Percentiles rank a stretch among this genome's conserved stretches.
phyloP scores from a whole-genome alignment of 1,140 invertebrate species.

The Listronotus oregonensis region DNA sequence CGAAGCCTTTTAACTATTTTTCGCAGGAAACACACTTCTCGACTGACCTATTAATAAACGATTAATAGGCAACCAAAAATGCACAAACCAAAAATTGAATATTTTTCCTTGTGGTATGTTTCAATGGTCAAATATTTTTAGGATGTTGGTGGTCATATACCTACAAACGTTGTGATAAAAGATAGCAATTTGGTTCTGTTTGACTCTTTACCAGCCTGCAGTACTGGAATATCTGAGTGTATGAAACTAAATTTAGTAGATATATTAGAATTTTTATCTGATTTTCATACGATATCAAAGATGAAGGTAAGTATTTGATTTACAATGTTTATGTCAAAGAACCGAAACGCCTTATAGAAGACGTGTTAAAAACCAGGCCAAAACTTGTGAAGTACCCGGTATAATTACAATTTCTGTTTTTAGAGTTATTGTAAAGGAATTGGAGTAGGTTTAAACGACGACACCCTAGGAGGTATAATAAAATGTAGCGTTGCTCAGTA shows the following conservation, averaged over 20 bases:
- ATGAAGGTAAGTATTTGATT: constrained; percentile 76
- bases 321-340: neutral
- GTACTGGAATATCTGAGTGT: constrained; percentile 89
- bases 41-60: too few species aligned
- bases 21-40: too few species aligned
- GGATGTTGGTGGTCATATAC: constrained; percentile 69
- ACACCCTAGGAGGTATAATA: constrained; percentile 91
- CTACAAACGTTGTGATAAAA: constrained; percentile 53
- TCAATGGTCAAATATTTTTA: constrained; percentile 51
- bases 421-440: constrained; percentile 82
- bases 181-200: constrained; percentile 47
- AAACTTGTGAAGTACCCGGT: too few species aligned
- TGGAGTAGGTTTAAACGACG: constrained; percentile 85
- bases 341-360: neutral
- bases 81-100: too few species aligned
- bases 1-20: too few species aligned
- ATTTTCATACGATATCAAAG: constrained; percentile 95
- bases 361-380: too few species aligned
- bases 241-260: constrained; percentile 92
- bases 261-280: constrained; percentile 92
- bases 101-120: constrained; percentile 23
- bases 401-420: constrained; percentile 38
- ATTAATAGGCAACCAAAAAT: too few species aligned
- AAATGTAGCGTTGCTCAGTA: constrained; percentile 96
- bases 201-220: constrained; percentile 65